phyloP scores from a whole-genome alignment of 2,888 invertebrate genomes.

The Eupithecia centaureata region DNA sequence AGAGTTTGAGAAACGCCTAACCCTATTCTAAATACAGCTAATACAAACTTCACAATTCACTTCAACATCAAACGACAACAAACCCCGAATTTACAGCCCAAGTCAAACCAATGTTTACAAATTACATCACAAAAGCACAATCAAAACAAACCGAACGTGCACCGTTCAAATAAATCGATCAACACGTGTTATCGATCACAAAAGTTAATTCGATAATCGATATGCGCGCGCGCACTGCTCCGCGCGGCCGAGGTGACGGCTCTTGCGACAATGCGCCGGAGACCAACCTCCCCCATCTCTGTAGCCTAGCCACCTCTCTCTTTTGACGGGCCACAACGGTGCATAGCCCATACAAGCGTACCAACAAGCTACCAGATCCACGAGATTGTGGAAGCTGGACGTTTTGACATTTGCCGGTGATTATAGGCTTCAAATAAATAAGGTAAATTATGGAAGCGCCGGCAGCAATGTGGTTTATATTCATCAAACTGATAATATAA shows the following conservation, averaged over 20 bases:
- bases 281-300: slow-evolving; percentile 73
- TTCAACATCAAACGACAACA: slow-evolving; percentile 16
- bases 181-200: slow-evolving; percentile 32
- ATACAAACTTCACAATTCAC: slow-evolving; percentile 5
- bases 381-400: slow-evolving; percentile 34
- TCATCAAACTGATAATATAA: neutral
- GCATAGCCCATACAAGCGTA: slow-evolving; percentile 48
- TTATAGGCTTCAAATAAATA: neutral
- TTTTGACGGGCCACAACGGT: slow-evolving; percentile 69
- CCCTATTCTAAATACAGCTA: neutral
- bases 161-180: slow-evolving; percentile 30
- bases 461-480: neutral
- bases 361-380: slow-evolving; percentile 39
- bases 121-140: slow-evolving; percentile 19
- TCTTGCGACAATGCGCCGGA: slow-evolving; percentile 78
- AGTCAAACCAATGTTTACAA: slow-evolving; percentile 9
- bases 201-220: slow-evolving; percentile 23
- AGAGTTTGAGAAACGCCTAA: neutral
- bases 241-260: slow-evolving; percentile 78
- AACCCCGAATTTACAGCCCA: slow-evolving; percentile 3
- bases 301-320: slow-evolving; percentile 76
- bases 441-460: neutral
- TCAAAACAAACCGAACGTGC: slow-evolving; percentile 39
- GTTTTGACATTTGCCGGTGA: slow-evolving; percentile 17
- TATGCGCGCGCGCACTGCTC: slow-evolving; percentile 65